Percentiles rank a stretch among this genome's conserved stretches.
These are phyloP conservation scores for Belonocnema kinseyi DNA, from an alignment of 1,140 invertebrate species.

Conservation along the genomic window DNA sequence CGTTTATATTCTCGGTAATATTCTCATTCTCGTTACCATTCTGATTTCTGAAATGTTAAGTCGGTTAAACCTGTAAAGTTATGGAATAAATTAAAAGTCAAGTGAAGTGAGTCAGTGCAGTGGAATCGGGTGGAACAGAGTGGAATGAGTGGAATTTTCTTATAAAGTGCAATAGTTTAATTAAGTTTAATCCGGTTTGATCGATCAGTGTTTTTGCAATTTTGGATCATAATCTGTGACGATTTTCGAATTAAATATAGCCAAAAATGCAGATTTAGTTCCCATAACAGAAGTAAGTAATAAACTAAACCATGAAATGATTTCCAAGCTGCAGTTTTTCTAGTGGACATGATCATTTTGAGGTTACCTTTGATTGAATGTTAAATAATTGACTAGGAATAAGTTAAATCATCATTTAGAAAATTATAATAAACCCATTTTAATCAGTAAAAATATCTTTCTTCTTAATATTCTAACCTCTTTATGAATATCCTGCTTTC, in stretches of 20 bases:
- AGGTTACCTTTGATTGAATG: constrained; percentile 13
- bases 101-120: too few relatives aligned
- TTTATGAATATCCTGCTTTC: not conserved
- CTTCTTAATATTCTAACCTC: not conserved
- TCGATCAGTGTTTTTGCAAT: too few relatives aligned
- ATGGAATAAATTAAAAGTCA: too few relatives aligned
- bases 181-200: too few relatives aligned
- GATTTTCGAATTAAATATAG: not conserved
- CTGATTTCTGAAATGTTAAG: too few relatives aligned
- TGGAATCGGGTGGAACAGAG: too few relatives aligned
- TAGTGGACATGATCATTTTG: not conserved
- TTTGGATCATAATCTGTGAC: too few relatives aligned
- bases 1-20: too few relatives aligned
- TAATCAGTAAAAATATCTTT: not conserved
- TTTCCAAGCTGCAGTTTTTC: not conserved
- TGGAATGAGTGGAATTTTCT: too few relatives aligned
- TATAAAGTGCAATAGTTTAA: too few relatives aligned
- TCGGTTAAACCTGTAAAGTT: too few relatives aligned
- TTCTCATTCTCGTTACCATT: too few relatives aligned
- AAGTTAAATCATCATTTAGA: not conserved
- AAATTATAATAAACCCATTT: not conserved
- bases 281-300: not conserved
- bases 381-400: not conserved
- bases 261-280: not conserved
- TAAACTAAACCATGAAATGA: not conserved